These are phyloP conservation scores for Tetrax tetrax DNA, from an alignment of 2,113 vertebrate genomes.

Conservation along the genomic window DNA sequence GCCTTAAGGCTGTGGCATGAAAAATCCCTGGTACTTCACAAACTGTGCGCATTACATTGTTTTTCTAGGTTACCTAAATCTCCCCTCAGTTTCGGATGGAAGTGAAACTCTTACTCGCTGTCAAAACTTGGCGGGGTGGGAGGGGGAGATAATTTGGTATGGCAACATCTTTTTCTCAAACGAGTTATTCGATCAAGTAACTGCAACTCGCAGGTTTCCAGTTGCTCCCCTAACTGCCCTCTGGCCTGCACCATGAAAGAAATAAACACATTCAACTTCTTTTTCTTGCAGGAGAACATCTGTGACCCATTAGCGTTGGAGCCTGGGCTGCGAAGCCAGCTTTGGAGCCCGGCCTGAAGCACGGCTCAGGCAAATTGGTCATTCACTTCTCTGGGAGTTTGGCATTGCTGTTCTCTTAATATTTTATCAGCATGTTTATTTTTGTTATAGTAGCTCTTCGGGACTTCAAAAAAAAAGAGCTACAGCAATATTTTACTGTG, in stretches of 20 bases:
- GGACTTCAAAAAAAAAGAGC: neutral
- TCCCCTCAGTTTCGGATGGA: neutral
- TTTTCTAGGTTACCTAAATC: constrained; percentile 25
- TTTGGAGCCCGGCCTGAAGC: neutral
- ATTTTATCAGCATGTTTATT: constrained; percentile 9
- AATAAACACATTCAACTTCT: neutral
- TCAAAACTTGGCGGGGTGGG: neutral
- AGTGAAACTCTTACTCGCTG: constrained; percentile 20
- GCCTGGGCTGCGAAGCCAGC: neutral
- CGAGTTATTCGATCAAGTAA: neutral
- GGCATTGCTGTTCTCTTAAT: neutral
- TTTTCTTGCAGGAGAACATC: constrained; percentile 6
- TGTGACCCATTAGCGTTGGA: neutral
- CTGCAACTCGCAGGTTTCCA: neutral
- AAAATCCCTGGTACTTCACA: constrained; percentile 53
- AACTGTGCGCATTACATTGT: rapidly evolving
- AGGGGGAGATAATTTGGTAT: neutral
- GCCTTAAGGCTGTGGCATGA: neutral
- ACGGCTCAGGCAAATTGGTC: neutral
- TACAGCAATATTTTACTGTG: neutral
- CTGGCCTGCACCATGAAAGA: neutral
- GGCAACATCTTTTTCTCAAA: neutral
- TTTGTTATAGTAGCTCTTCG: neutral
- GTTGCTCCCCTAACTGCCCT: neutral
- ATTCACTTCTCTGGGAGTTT: neutral